These are phyloP conservation scores for Brachymystax lenok DNA, from an alignment of 2,797 vertebrate genomes.

Conservation along the genomic window DNA sequence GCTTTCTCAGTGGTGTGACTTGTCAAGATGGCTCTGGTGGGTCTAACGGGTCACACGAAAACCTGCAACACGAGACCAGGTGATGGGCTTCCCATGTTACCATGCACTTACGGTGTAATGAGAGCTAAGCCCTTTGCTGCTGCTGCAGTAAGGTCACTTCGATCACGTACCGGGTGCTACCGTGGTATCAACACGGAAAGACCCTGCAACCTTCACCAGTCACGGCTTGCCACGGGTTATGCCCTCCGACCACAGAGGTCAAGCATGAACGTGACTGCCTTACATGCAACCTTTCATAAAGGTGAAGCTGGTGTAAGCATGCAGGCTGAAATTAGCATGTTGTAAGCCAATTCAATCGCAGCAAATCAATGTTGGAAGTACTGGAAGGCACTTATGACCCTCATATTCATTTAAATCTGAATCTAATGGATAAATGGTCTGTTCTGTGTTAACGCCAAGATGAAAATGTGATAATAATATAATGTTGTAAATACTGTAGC, in stretches of 20 bases:
- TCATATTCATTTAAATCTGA: too few species aligned
- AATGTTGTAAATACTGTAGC: too few species aligned
- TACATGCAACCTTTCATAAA: constrained; percentile 35
- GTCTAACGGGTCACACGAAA: too few species aligned
- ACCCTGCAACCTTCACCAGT: not conserved
- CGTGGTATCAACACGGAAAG: not conserved
- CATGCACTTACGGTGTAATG: constrained; percentile 21
- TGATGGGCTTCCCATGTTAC: constrained; percentile 8
- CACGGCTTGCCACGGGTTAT: constrained; percentile 8
- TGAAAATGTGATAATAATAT: too few species aligned
- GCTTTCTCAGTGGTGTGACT: too few species aligned
- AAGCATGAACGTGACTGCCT: constrained; percentile 30
- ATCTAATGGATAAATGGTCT: too few species aligned
- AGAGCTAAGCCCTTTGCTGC: constrained; percentile 12
- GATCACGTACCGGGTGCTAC: constrained; percentile 2
- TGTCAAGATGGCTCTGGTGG: too few species aligned
- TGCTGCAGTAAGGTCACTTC: constrained; percentile 39
- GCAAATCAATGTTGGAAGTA: not conserved
- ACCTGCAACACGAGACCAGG: constrained; percentile 30
- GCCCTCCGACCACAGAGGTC: not conserved
- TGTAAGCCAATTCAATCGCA: not conserved
- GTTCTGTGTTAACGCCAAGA: too few species aligned
- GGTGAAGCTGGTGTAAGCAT: constrained; percentile 10
- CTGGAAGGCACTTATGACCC: too few species aligned
- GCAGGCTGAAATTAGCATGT: not conserved